Percentiles rank a stretch among this genome's conserved stretches.
Evolutionary conservation across 2,797 vertebrate genomes (phyloP).

Genomic region (Menidia menidia): DNA sequence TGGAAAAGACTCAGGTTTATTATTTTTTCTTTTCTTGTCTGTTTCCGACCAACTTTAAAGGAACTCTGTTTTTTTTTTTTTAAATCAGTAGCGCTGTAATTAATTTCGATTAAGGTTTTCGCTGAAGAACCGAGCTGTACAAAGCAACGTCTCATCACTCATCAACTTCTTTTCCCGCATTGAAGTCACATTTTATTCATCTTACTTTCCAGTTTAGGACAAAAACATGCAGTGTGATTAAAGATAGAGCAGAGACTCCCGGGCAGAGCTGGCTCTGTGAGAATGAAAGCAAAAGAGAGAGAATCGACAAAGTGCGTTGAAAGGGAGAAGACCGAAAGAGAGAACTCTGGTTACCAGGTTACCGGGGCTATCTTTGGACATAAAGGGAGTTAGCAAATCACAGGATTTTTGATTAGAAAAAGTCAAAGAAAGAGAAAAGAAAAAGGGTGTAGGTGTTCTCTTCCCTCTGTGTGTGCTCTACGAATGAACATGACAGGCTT

Average conservation of each 20-base stretch:
- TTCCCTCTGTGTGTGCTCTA: slow-evolving; percentile 42
- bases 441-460: slow-evolving; percentile 48
- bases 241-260: slow-evolving; percentile 1
- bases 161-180: not conserved
- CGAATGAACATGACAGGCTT: slow-evolving; percentile 79
- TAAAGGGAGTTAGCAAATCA: slow-evolving; percentile 46
- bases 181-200: not conserved
- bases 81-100: too few species aligned
- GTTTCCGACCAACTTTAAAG: too few species aligned
- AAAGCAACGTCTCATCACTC: too few species aligned
- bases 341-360: slow-evolving; percentile 29
- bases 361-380: slow-evolving; percentile 27
- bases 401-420: slow-evolving; percentile 31
- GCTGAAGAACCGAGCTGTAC: too few species aligned
- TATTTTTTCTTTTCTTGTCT: too few species aligned
- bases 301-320: slow-evolving; percentile 38
- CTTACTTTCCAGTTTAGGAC: not conserved
- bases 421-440: slow-evolving; percentile 12
- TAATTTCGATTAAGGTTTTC: too few species aligned
- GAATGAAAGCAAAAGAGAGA: slow-evolving; percentile 22
- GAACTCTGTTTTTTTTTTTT: too few species aligned
- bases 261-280: slow-evolving; percentile 25
- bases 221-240: slow-evolving; percentile 17
- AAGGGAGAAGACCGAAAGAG: slow-evolving; percentile 42
- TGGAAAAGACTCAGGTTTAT: too few species aligned